A percentile compares a stretch with the other conserved stretches of the same genome.
phyloP scores from a whole-genome alignment of 2,113 vertebrate genomes.

The Rana temporaria region DNA sequence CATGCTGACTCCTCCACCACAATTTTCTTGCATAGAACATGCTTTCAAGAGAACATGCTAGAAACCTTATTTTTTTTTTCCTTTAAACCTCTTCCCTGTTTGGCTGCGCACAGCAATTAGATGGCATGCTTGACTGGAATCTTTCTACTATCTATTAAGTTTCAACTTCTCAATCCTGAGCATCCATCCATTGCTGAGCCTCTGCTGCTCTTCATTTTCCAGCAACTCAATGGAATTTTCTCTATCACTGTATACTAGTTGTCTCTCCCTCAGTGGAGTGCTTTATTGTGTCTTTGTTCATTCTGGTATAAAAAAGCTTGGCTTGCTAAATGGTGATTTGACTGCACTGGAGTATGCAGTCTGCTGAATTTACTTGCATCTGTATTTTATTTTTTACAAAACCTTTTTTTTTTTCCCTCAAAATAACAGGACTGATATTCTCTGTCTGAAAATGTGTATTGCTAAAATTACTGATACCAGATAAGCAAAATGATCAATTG shows the following conservation, averaged over 20 bases:
- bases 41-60: background rate
- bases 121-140: constrained; percentile 15
- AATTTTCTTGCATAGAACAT: background rate
- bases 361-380: too few species aligned
- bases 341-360: too few species aligned
- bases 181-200: constrained; percentile 23
- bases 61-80: constrained; percentile 2
- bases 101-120: constrained; percentile 28
- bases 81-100: background rate
- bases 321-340: too few species aligned
- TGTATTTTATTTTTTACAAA: too few species aligned
- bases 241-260: background rate
- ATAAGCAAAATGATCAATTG: too few species aligned
- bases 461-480: too few species aligned
- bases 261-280: background rate
- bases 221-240: constrained; percentile 12
- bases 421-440: too few species aligned
- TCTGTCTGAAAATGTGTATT: too few species aligned
- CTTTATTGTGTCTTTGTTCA: background rate
- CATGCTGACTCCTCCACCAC: constrained; percentile 16
- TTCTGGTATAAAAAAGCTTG: background rate
- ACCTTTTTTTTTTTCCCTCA: too few species aligned
- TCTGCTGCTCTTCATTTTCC: constrained; percentile 9
- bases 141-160: constrained; percentile 28
- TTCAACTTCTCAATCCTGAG: constrained; percentile 26